phyloP scores from a whole-genome alignment of 2,888 invertebrate species.

The Dolomedes plantarius region DNA sequence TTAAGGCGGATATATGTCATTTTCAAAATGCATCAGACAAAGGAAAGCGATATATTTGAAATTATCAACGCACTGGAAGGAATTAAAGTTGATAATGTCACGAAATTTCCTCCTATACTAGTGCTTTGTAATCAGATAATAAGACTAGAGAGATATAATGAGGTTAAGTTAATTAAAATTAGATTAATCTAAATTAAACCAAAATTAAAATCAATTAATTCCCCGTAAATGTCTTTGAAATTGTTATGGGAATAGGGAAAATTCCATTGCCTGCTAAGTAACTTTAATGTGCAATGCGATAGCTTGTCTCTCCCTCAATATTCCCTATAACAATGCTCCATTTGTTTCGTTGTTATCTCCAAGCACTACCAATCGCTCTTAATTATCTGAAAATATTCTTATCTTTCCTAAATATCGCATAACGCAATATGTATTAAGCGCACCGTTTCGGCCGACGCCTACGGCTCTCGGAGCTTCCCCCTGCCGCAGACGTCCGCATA shows the following conservation, averaged over 20 bases:
- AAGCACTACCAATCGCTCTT: background rate
- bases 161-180: too few species aligned
- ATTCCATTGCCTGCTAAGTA: background rate
- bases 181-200: background rate
- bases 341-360: background rate
- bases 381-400: background rate
- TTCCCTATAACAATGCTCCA: background rate
- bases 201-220: background rate
- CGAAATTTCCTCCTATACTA: too few species aligned
- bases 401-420: background rate
- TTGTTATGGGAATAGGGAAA: background rate
- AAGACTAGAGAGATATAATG: too few species aligned
- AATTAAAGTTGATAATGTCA: too few species aligned
- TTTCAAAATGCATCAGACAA: too few species aligned
- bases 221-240: background rate
- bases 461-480: background rate
- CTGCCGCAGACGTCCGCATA: conserved; percentile 20
- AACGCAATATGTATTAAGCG: background rate
- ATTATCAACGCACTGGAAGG: too few species aligned
- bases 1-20: too few species aligned
- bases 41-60: too few species aligned
- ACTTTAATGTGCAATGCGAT: background rate
- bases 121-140: too few species aligned
- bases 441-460: background rate
- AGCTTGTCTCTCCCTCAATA: background rate